Evolutionary conservation across 2,888 invertebrate species (phyloP).

Genomic region (Agrochola macilenta): DNA sequence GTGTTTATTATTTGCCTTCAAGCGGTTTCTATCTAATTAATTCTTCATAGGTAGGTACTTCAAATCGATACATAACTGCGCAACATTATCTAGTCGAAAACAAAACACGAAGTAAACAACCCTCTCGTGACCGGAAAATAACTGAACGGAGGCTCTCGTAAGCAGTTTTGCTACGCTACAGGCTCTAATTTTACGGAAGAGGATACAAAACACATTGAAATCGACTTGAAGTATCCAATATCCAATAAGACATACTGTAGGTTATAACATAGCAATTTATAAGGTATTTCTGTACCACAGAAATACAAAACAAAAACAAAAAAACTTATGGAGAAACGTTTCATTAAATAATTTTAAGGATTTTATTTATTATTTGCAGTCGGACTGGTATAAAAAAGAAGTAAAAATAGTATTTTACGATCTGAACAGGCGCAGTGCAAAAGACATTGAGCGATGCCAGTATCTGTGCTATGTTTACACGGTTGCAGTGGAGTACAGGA

Average conservation of each 20-base stretch:
- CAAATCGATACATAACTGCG: conserved; percentile 15
- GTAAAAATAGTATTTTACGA: conserved; percentile 32
- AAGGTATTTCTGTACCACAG: not conserved
- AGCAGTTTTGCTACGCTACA: not conserved
- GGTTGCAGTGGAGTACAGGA: too few relatives aligned
- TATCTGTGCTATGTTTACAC: conserved; percentile 31
- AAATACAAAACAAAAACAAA: not conserved
- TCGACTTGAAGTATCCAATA: not conserved
- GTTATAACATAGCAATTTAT: not conserved
- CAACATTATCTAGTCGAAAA: conserved; percentile 16
- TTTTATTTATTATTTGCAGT: conserved; percentile 22
- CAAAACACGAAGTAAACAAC: conserved; percentile 16
- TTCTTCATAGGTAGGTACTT: conserved; percentile 6
- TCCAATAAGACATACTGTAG: not conserved
- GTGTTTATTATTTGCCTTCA: conserved; percentile 27
- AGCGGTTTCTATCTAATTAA: conserved; percentile 30
- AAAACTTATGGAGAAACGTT: conserved; percentile 20
- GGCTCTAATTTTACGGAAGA: not conserved
- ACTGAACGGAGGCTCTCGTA: not conserved
- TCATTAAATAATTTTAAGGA: conserved; percentile 4
- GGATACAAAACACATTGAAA: not conserved
- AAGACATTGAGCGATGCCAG: conserved; percentile 31
- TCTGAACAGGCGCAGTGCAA: conserved; percentile 29
- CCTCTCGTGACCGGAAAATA: conserved; percentile 2
- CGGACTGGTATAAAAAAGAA: conserved; percentile 22